Evolutionary conservation across 2,888 invertebrate genomes (phyloP).

Genomic region (Leucania comma): DNA sequence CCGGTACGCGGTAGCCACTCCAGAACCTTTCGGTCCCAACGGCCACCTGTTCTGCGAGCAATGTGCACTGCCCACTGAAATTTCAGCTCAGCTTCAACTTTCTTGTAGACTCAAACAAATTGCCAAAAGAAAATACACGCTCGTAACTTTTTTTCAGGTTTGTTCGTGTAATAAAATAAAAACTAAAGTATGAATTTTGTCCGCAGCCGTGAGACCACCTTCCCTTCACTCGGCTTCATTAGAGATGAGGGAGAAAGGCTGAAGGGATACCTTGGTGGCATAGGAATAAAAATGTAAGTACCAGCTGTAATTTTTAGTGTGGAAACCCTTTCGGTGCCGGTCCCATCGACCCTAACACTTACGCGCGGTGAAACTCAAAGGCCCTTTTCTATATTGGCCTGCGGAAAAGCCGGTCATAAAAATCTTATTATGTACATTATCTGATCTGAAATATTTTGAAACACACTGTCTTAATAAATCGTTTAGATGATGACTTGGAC

Average conservation of each 20-base stretch:
- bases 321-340: conserved; percentile 40
- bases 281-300: conserved; percentile 87
- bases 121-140: neutral
- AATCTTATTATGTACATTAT: conserved; percentile 8
- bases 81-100: too few relatives aligned
- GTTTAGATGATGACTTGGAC: conserved; percentile 19
- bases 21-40: too few relatives aligned
- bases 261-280: conserved; percentile 76
- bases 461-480: conserved; percentile 10
- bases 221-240: conserved; percentile 69
- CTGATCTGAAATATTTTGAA: neutral
- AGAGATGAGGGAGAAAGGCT: conserved; percentile 89
- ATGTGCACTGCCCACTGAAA: too few relatives aligned
- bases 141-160: conserved; percentile 1
- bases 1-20: too few relatives aligned
- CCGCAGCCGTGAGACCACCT: conserved; percentile 72
- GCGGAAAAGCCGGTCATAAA: conserved; percentile 12
- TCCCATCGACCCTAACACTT: conserved; percentile 20
- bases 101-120: conserved; percentile 18
- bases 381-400: conserved; percentile 34
- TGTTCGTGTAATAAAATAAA: conserved; percentile 10
- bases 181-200: conserved; percentile 45
- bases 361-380: conserved; percentile 39
- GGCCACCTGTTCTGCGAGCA: too few relatives aligned
- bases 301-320: conserved; percentile 48